phyloP scores from a whole-genome alignment of 2,797 vertebrate species.

The Phylloscopus collybita region DNA sequence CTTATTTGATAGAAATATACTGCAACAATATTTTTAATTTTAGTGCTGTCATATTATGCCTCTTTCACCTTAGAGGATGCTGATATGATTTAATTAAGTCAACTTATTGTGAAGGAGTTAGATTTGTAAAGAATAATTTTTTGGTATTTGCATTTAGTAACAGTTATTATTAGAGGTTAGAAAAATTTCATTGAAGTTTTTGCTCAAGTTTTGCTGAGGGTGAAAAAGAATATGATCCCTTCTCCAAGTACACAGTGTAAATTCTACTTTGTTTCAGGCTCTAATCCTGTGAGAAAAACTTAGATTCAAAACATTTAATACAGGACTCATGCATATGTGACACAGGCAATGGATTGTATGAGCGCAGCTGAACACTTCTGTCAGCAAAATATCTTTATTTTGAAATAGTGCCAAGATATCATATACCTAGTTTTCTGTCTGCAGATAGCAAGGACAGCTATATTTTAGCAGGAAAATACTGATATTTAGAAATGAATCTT shows the following conservation, averaged over 20 bases:
- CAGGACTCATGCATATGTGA: rapidly evolving
- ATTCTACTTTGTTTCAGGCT: neutral
- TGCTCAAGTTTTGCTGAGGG: neutral
- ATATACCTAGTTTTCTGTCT: neutral
- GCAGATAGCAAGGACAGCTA: neutral
- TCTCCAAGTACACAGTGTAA: neutral
- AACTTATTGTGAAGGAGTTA: neutral
- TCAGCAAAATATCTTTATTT: neutral
- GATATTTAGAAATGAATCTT: neutral
- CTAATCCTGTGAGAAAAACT: neutral
- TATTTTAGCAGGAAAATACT: neutral
- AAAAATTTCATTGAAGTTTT: neutral
- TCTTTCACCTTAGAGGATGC: rapidly evolving
- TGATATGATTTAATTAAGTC: neutral
- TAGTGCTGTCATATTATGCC: neutral
- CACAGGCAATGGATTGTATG: neutral
- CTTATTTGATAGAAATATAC: neutral
- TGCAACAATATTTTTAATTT: neutral
- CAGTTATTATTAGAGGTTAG: neutral
- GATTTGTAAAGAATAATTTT: neutral
- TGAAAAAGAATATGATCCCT: neutral
- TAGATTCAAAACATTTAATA: neutral
- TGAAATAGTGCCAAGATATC: neutral
- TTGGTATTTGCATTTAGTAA: neutral
- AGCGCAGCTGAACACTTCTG: neutral